Conservation (phyloP, 2,797 vertebrate genomes). For the Chaetophractus vellerosus region DNA sequence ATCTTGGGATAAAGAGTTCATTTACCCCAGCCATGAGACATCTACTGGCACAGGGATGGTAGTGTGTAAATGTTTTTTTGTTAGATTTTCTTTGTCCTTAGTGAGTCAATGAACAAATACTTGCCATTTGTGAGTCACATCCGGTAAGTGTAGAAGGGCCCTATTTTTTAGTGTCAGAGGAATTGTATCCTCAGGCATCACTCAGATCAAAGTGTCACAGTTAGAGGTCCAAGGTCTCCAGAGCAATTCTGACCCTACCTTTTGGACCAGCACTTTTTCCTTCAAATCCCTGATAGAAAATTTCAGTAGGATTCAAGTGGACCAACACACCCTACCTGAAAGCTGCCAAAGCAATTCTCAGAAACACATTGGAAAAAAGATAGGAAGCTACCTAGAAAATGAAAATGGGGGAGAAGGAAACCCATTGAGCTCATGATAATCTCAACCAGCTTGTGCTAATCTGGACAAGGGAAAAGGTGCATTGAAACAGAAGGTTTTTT, state of each 20-base stretch:
- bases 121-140: constrained; percentile 34
- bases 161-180: constrained; percentile 35
- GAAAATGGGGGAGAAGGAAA: constrained; percentile 38
- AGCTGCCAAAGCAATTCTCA: constrained; percentile 28
- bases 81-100: constrained; percentile 26
- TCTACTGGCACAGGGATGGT: neutral
- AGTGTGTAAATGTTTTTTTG: constrained; percentile 17
- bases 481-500: neutral
- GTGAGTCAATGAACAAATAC: constrained; percentile 19
- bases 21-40: neutral
- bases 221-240: neutral
- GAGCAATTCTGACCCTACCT: neutral
- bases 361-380: constrained; percentile 52
- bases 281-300: constrained; percentile 16
- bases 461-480: neutral
- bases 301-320: neutral
- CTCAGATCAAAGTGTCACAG: constrained; percentile 9
- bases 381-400: neutral
- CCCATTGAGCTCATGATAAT: neutral
- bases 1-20: neutral
- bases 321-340: neutral
- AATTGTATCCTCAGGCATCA: constrained; percentile 10
- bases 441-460: neutral
- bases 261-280: neutral
- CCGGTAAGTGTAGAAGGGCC: neutral